These are phyloP conservation scores for Tetramorium parvispinum DNA, from an alignment of 1,140 invertebrate genomes.

Conservation along the genomic window DNA sequence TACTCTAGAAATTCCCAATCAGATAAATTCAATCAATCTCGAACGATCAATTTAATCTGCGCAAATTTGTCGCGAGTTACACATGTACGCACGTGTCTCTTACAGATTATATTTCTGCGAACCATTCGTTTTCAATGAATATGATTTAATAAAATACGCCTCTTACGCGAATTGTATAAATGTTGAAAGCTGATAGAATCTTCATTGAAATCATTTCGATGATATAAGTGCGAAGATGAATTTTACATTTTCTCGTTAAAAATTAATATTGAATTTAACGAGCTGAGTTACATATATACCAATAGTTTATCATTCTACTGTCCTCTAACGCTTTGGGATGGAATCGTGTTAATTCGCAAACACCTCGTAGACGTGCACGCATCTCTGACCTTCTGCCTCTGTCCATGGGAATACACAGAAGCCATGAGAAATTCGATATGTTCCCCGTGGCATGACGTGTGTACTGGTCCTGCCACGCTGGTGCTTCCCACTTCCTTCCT, in stretches of 20 bases:
- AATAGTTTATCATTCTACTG: neutral
- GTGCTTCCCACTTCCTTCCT: constrained; percentile 86
- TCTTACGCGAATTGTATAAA: neutral
- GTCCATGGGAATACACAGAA: constrained; percentile 85
- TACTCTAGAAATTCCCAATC: neutral
- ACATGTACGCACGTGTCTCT: too few species aligned
- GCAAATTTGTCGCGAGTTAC: neutral
- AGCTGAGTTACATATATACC: neutral
- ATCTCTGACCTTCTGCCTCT: constrained; percentile 68
- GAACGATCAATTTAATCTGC: neutral
- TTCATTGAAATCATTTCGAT: neutral
- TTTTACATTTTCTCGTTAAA: neutral
- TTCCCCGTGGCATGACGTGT: constrained; percentile 80
- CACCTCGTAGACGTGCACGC: constrained; percentile 19
- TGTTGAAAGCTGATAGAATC: neutral
- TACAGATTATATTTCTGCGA: neutral
- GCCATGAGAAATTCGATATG: constrained; percentile 86
- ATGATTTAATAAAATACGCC: neutral
- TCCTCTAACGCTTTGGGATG: neutral
- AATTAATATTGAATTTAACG: neutral
- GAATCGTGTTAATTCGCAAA: constrained; percentile 16
- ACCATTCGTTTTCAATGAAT: neutral
- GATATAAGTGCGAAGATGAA: neutral
- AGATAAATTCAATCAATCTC: neutral
- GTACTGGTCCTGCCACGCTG: constrained; percentile 75